These are phyloP conservation scores for Serinus canaria DNA, from an alignment of 2,113 vertebrate genomes.

Conservation along the genomic window DNA sequence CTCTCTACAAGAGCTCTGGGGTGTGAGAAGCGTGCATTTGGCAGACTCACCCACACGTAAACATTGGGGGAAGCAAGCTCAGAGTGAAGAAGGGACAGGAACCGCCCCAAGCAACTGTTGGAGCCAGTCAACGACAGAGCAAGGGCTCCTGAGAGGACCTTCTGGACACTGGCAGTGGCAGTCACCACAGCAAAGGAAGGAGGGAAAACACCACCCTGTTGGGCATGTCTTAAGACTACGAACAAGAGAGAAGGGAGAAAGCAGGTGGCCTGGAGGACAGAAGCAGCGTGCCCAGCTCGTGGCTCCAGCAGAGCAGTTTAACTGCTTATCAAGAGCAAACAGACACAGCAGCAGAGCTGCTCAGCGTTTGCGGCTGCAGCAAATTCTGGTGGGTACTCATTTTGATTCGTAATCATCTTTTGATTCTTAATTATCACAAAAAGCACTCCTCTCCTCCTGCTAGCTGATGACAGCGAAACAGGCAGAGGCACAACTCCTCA, in stretches of 20 bases:
- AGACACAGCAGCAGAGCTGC: neutral
- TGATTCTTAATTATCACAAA: neutral
- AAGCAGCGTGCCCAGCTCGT: rapidly evolving
- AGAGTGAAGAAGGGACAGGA: neutral
- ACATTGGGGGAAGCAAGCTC: neutral
- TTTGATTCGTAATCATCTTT: neutral
- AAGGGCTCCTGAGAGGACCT: neutral
- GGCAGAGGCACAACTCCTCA: neutral
- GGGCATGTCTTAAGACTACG: neutral
- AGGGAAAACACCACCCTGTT: neutral
- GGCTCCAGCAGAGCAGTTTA: neutral
- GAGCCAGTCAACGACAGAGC: neutral
- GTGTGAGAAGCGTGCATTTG: neutral
- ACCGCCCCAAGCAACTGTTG: rapidly evolving
- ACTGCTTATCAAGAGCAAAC: neutral
- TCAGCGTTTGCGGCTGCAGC: neutral
- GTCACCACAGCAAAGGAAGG: neutral
- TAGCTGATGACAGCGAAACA: neutral
- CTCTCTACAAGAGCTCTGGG: neutral
- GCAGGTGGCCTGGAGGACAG: neutral
- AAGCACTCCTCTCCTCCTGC: neutral
- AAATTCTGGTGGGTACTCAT: neutral
- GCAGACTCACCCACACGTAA: neutral
- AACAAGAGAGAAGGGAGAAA: neutral
- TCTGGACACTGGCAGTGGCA: neutral